A percentile compares a stretch with the other conserved stretches of the same genome.
Evolutionary conservation across 2,888 invertebrate species (phyloP).

Genomic region (Zootermopsis nevadensis): DNA sequence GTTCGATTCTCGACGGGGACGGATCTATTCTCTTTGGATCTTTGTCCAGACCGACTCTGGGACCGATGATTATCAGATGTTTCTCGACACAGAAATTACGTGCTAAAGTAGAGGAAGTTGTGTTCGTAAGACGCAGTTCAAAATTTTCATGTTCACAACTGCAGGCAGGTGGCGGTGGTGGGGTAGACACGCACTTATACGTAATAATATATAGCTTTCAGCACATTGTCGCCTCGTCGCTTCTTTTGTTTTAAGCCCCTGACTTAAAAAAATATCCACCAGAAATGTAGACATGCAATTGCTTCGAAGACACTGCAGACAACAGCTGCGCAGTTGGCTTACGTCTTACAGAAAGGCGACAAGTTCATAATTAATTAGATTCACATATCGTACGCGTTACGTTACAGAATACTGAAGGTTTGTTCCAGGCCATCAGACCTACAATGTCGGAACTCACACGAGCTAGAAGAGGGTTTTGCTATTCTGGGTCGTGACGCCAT

Average conservation of each 20-base stretch:
- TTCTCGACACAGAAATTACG: neutral
- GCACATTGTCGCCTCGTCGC: neutral
- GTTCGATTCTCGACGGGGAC: too few relatives aligned
- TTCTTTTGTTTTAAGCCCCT: neutral
- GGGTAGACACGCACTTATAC: neutral
- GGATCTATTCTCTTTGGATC: too few relatives aligned
- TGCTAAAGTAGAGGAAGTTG: neutral
- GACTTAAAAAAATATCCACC: neutral
- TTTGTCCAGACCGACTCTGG: too few relatives aligned
- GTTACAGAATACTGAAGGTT: too few relatives aligned
- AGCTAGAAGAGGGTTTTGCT: too few relatives aligned
- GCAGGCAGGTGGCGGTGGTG: neutral
- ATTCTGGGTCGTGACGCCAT: too few relatives aligned
- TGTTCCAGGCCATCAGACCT: too few relatives aligned
- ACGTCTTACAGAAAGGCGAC: too few relatives aligned
- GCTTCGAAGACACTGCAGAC: neutral
- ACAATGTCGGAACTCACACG: too few relatives aligned
- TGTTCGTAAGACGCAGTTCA: neutral
- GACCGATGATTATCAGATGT: neutral
- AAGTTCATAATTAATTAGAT: neutral
- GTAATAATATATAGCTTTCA: slow-evolving; percentile 14
- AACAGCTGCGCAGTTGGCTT: neutral
- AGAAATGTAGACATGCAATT: neutral
- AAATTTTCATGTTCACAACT: slow-evolving; percentile 5
- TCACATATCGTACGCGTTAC: too few relatives aligned